These are phyloP conservation scores for Eciton burchellii DNA, from an alignment of 1,140 invertebrate genomes.

Conservation along the genomic window DNA sequence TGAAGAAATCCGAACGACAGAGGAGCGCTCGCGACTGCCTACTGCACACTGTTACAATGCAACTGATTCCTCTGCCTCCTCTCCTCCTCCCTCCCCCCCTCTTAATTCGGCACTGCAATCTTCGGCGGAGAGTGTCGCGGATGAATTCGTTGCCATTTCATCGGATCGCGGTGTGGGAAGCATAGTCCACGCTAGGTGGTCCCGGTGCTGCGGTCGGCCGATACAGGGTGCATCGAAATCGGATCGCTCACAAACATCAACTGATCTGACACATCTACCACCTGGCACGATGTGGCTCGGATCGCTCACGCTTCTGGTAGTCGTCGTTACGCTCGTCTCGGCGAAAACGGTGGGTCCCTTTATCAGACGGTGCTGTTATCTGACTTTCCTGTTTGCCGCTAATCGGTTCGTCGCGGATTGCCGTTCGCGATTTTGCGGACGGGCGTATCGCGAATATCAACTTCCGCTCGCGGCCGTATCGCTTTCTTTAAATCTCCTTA, in stretches of 20 bases:
- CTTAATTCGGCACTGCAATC: conserved; percentile 63
- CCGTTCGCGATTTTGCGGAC: not conserved
- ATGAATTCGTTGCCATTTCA: conserved; percentile 76
- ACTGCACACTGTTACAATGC: conserved; percentile 54
- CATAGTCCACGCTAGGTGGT: conserved; percentile 64
- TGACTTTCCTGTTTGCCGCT: not conserved
- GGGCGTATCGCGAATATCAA: conserved; percentile 29
- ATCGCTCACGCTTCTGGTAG: conserved; percentile 52
- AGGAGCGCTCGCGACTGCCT: not conserved
- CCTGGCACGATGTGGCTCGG: conserved; percentile 63
- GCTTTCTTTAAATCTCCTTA: not conserved
- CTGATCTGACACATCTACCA: conserved; percentile 27
- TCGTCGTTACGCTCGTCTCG: conserved; percentile 41
- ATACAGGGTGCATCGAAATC: conserved; percentile 38
- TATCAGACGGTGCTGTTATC: not conserved
- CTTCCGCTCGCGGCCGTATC: conserved; percentile 30
- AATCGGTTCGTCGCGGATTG: not conserved
- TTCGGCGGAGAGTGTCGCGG: conserved; percentile 59
- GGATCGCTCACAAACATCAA: conserved; percentile 11
- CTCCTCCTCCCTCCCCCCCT: too few relatives aligned
- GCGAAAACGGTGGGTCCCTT: conserved; percentile 54
- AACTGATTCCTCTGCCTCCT: not conserved
- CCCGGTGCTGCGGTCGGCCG: conserved; percentile 29
- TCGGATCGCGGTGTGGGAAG: conserved; percentile 67
- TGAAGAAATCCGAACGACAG: not conserved